Evolutionary conservation across 2,113 vertebrate species (phyloP).

Genomic region (Piprites chloris): DNA sequence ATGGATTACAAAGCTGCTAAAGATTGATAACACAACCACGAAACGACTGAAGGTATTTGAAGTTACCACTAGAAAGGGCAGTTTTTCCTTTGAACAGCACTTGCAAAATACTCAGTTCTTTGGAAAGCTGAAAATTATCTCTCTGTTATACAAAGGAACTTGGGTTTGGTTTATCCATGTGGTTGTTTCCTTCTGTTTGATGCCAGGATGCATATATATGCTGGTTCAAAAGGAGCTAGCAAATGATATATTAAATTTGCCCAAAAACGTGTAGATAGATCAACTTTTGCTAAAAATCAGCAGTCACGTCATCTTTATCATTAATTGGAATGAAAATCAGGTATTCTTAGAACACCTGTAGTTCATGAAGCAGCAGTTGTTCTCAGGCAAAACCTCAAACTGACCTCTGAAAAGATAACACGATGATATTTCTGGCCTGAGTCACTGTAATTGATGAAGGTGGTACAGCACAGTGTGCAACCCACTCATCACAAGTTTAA

Average conservation of each 20-base stretch:
- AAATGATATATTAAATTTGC: not conserved
- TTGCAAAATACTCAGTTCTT: not conserved
- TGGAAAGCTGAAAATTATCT: not conserved
- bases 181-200: not conserved
- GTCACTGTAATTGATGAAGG: not conserved
- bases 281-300: not conserved
- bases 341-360: not conserved
- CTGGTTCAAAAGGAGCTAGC: not conserved
- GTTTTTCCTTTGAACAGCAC: not conserved
- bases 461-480: not conserved
- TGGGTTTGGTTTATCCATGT: not conserved
- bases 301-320: not conserved
- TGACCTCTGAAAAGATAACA: not conserved
- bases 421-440: not conserved
- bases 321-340: not conserved
- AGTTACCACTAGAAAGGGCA: slow-evolving; percentile 12
- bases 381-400: not conserved
- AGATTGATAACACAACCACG: not conserved
- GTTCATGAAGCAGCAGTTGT: not conserved
- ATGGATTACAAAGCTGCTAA: slow-evolving; percentile 18
- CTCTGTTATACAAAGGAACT: not conserved
- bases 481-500: not conserved
- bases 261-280: not conserved
- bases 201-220: not conserved
- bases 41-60: not conserved